phyloP scores from a whole-genome alignment of 2,888 invertebrate species.

The Chrysolina haemoptera region DNA sequence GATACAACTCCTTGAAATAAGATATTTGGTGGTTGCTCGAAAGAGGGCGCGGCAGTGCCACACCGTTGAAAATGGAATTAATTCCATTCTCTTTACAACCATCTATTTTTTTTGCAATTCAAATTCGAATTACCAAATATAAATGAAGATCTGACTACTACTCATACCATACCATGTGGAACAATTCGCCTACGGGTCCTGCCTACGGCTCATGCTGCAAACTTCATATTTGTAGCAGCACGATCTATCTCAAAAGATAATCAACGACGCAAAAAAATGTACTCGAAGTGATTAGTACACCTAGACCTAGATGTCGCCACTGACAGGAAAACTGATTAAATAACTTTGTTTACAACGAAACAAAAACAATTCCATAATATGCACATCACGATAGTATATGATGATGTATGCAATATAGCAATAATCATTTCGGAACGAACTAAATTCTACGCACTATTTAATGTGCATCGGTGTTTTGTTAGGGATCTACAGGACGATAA shows the following conservation, averaged over 20 bases:
- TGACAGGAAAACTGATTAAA: background rate
- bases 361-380: background rate
- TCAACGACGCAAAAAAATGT: background rate
- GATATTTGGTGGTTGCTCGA: no score
- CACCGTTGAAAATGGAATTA: no score
- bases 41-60: no score
- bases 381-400: conserved; percentile 2
- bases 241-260: background rate
- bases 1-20: no score
- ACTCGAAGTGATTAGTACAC: background rate
- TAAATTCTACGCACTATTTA: conserved; percentile 1
- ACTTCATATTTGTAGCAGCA: background rate
- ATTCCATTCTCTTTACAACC: no score
- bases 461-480: conserved; percentile 9
- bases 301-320: conserved; percentile 9
- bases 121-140: no score
- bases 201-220: no score
- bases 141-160: no score
- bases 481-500: background rate
- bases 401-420: background rate
- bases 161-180: no score
- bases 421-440: conserved; percentile 15
- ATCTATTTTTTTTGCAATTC: no score
- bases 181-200: no score
- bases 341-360: conserved; percentile 17